Evolutionary conservation across 2,113 vertebrate genomes (phyloP).

Genomic region (Macaca nemestrina): DNA sequence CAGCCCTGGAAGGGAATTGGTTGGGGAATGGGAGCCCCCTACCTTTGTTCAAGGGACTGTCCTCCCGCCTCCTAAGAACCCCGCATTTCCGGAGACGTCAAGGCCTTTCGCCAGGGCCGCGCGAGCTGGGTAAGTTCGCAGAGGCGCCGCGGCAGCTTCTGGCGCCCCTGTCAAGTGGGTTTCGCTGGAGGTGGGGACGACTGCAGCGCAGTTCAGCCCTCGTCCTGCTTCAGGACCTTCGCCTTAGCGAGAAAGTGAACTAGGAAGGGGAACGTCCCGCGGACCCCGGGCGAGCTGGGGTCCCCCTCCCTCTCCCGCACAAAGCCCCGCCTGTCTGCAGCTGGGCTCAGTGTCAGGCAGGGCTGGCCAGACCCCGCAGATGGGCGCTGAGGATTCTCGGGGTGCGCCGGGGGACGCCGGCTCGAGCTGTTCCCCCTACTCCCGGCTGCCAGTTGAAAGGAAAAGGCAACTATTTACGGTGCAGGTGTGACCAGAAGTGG

Average conservation of each 20-base stretch:
- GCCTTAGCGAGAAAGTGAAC: neutral
- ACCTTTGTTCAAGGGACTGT: fast-evolving
- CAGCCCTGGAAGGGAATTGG: neutral
- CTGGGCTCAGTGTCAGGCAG: neutral
- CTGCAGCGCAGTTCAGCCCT: too few relatives aligned
- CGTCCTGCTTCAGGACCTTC: neutral
- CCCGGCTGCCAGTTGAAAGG: constrained; percentile 76
- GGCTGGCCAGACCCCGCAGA: neutral
- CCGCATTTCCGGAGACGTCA: neutral
- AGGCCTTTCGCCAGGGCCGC: too few relatives aligned
- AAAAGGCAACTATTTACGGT: constrained; percentile 82
- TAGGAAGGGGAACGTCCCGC: neutral
- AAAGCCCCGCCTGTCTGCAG: neutral
- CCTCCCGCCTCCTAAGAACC: neutral
- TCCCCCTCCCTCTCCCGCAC: neutral
- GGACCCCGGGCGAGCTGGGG: neutral
- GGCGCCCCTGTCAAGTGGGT: fast-evolving
- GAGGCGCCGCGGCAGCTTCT: neutral
- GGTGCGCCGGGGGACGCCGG: neutral
- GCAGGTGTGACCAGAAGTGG: constrained; percentile 77
- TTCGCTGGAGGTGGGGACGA: neutral
- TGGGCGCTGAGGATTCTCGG: neutral
- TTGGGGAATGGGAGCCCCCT: too few relatives aligned
- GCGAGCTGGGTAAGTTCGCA: fast-evolving
- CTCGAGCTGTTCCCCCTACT: neutral